A percentile compares a stretch with the other conserved stretches of the same genome.
Conservation (phyloP, 2,888 invertebrate species). For the Torymus texanus region DNA sequence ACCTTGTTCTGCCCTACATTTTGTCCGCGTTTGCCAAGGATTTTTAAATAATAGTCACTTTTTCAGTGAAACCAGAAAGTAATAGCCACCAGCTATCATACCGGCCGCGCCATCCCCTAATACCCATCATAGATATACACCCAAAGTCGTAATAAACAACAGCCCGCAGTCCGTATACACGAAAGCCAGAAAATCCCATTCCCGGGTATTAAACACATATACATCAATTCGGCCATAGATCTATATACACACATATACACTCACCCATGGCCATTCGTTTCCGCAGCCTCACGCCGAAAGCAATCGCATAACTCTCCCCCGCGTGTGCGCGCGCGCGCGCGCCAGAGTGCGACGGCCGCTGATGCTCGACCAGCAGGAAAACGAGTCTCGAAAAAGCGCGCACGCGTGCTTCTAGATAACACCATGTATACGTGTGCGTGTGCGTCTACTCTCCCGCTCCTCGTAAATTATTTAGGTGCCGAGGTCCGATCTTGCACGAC, state of each 20-base stretch:
- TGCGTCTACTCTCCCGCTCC: background rate
- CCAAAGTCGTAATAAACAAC: constrained; percentile 45
- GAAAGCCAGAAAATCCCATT: constrained; percentile 46
- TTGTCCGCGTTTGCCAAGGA: too few species aligned
- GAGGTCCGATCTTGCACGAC: constrained; percentile 48
- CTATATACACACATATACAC: constrained; percentile 13
- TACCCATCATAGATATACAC: constrained; percentile 19
- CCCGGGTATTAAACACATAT: constrained; percentile 52
- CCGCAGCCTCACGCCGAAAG: constrained; percentile 27
- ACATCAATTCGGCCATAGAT: constrained; percentile 49
- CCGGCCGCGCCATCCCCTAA: too few species aligned
- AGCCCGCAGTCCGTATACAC: background rate
- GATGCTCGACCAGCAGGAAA: constrained; percentile 30
- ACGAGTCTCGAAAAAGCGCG: constrained; percentile 41
- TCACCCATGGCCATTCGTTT: constrained; percentile 19
- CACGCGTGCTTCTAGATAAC: constrained; percentile 36
- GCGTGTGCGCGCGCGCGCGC: too few species aligned
- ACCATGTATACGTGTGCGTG: background rate
- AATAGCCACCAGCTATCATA: too few species aligned
- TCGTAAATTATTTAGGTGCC: constrained; percentile 57
- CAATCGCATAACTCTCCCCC: constrained; percentile 42
- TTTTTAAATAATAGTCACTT: too few species aligned
- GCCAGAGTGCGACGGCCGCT: too few species aligned
- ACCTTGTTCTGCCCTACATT: too few species aligned
- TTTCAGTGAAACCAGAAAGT: too few species aligned